These are phyloP conservation scores for Pterois miles DNA, from an alignment of 2,797 vertebrate genomes.

Conservation along the genomic window DNA sequence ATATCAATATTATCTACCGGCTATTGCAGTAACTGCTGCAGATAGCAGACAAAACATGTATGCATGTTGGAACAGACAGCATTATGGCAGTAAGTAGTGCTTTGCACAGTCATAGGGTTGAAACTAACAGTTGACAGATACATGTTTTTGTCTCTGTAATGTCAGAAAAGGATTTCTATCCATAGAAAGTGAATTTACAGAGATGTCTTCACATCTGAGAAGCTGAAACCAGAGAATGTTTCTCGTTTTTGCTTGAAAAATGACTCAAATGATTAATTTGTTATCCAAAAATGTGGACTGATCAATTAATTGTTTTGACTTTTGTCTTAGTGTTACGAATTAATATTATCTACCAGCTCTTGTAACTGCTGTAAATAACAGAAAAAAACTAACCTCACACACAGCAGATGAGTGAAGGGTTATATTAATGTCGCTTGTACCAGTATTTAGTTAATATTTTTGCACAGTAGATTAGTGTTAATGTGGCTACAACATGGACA, in stretches of 20 bases:
- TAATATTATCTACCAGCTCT: background rate
- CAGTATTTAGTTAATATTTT: background rate
- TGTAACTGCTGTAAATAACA: background rate
- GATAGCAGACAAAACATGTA: no score
- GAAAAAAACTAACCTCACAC: background rate
- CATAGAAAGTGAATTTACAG: no score
- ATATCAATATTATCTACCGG: no score
- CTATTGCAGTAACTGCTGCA: no score
- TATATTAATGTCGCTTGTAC: background rate
- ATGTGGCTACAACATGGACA: background rate
- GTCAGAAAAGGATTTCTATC: no score
- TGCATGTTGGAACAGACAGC: no score
- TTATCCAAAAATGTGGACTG: background rate
- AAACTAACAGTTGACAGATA: no score
- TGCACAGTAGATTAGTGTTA: background rate
- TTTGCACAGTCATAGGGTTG: no score
- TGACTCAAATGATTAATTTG: background rate
- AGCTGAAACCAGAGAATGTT: background rate
- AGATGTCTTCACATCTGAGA: no score
- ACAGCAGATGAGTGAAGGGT: background rate
- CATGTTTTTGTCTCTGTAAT: no score
- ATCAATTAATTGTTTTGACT: background rate
- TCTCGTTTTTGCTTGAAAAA: background rate
- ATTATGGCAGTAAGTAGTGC: no score
- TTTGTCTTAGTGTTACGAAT: background rate